These are phyloP conservation scores for Clarias gariepinus DNA, from an alignment of 2,113 vertebrate genomes.

Conservation along the genomic window DNA sequence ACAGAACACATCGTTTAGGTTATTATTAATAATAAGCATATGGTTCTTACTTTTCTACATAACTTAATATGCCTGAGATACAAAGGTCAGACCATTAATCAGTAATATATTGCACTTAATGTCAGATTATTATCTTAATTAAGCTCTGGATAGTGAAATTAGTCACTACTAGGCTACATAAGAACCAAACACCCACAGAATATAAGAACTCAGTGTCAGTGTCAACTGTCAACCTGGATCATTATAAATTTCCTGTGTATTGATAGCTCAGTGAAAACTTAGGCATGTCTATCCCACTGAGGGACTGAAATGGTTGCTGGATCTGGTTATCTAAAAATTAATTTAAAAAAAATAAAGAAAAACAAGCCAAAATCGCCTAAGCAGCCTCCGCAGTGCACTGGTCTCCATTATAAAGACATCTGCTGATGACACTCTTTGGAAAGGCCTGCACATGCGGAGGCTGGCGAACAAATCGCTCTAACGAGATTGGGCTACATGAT, in stretches of 20 bases:
- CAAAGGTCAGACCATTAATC: conserved; percentile 8
- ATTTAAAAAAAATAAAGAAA: conserved; percentile 36
- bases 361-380: conserved; percentile 65
- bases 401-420: conserved; percentile 72
- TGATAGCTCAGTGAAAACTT: conserved; percentile 51
- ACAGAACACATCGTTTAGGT: background rate
- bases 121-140: background rate
- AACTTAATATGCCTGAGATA: background rate
- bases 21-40: background rate
- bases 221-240: conserved; percentile 7
- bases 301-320: conserved; percentile 59
- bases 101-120: background rate
- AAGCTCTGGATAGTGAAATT: conserved; percentile 15
- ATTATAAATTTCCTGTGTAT: conserved; percentile 27
- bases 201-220: background rate
- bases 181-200: background rate
- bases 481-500: conserved; percentile 67
- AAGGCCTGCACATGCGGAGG: conserved; percentile 63
- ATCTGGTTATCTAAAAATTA: conserved; percentile 47
- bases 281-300: conserved; percentile 60
- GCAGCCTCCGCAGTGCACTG: conserved; percentile 58
- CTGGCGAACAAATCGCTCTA: conserved; percentile 66
- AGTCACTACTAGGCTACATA: background rate
- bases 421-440: conserved; percentile 74
- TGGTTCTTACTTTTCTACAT: background rate